Percentiles rank a stretch among this genome's conserved stretches.
Evolutionary conservation across 2,797 vertebrate species (phyloP).

Genomic region (Gadopsis bispinosus): DNA sequence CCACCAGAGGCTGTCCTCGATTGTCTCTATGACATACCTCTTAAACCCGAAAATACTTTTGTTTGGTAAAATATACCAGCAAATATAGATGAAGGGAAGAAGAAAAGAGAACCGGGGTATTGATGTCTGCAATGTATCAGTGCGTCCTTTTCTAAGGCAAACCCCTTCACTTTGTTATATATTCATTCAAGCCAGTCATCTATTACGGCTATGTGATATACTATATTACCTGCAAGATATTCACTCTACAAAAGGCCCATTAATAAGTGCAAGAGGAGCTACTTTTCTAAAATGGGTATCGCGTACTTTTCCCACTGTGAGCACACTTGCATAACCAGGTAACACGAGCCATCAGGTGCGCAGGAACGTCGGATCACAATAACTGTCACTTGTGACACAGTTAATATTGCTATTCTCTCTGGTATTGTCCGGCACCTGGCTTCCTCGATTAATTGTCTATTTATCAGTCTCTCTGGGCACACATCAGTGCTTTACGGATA

Average conservation of each 20-base stretch:
- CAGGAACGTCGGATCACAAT: conserved; percentile 58
- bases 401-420: background rate
- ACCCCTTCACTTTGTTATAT: conserved; percentile 46
- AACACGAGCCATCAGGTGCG: conserved; percentile 56
- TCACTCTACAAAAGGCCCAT: conserved; percentile 65
- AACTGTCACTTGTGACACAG: conserved; percentile 27
- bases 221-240: conserved; percentile 64
- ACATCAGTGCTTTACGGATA: background rate
- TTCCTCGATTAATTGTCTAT: background rate
- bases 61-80: background rate
- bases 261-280: conserved; percentile 59
- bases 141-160: conserved; percentile 28
- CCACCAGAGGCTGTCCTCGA: background rate
- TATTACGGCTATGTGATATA: conserved; percentile 54
- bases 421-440: background rate
- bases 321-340: conserved; percentile 35
- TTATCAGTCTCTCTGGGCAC: background rate
- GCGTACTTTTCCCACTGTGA: conserved; percentile 63
- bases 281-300: conserved; percentile 55
- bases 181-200: conserved; percentile 54
- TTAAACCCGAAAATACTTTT: background rate
- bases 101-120: conserved; percentile 7
- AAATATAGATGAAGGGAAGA: background rate
- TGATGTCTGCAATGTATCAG: conserved; percentile 15
- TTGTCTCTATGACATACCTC: background rate